Evolutionary conservation across 2,113 vertebrate species (phyloP).

Genomic region (Nycticorax nycticorax): DNA sequence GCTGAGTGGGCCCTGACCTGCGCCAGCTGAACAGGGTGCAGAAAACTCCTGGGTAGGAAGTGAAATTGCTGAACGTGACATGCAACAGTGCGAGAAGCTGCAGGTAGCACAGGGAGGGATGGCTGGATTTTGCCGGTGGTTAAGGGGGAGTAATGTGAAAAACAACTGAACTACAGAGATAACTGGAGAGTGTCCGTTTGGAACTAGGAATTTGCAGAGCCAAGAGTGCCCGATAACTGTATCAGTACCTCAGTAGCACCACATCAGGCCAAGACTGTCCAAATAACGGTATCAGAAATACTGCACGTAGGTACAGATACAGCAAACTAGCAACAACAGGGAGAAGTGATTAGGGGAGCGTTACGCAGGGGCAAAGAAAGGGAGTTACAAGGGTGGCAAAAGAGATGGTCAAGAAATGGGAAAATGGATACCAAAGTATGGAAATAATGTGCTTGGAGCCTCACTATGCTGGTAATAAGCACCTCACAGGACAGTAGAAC

Average conservation of each 20-base stretch:
- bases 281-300: neutral
- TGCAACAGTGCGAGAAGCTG: neutral
- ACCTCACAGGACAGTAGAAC: neutral
- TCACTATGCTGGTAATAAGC: neutral
- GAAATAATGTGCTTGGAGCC: neutral
- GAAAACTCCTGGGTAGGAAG: too few relatives aligned
- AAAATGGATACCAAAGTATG: neutral
- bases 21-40: neutral
- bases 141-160: neutral
- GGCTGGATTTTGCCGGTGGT: neutral
- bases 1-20: neutral
- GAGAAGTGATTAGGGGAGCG: neutral
- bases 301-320: too few relatives aligned
- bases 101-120: neutral
- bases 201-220: neutral
- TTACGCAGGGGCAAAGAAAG: neutral
- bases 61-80: neutral
- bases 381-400: neutral
- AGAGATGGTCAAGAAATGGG: neutral
- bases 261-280: neutral
- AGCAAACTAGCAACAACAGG: neutral
- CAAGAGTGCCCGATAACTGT: accelerated
- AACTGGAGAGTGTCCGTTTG: neutral
- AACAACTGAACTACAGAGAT: neutral
- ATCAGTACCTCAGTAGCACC: neutral